Percentiles rank a stretch among this genome's conserved stretches.
phyloP scores from a whole-genome alignment of 2,888 invertebrate species.

The Cyaniris semiargus region DNA sequence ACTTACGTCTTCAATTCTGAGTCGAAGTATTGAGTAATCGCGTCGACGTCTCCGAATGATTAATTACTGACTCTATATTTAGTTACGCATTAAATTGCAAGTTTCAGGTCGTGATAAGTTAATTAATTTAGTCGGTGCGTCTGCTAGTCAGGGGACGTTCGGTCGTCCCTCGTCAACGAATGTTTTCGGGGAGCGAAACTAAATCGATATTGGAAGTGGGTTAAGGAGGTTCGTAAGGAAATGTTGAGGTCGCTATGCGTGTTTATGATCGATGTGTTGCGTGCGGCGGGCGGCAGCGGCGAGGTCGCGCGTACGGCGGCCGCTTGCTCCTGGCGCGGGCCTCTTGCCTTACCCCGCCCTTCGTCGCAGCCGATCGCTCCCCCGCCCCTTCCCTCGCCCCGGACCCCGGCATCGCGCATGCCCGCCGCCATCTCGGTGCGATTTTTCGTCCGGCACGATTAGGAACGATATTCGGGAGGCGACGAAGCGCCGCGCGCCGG shows the following conservation, averaged over 20 bases:
- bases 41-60: not conserved
- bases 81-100: slow-evolving; percentile 16
- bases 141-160: not conserved
- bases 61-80: not conserved
- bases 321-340: slow-evolving; percentile 50
- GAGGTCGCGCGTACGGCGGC: slow-evolving; percentile 31
- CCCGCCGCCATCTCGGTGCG: slow-evolving; percentile 58
- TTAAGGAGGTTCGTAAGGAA: slow-evolving; percentile 56
- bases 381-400: slow-evolving; percentile 63
- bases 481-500: slow-evolving; percentile 53
- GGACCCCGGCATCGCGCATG: slow-evolving; percentile 67
- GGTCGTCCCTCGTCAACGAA: not conserved
- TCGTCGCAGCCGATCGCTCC: slow-evolving; percentile 56
- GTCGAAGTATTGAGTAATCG: not conserved
- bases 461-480: slow-evolving; percentile 61
- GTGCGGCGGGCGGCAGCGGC: slow-evolving; percentile 49
- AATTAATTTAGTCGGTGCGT: not conserved
- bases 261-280: slow-evolving; percentile 69
- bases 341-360: slow-evolving; percentile 46
- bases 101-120: not conserved
- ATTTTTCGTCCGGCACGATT: slow-evolving; percentile 65
- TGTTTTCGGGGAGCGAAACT: slow-evolving; percentile 2
- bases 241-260: slow-evolving; percentile 55
- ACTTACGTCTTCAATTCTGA: not conserved
- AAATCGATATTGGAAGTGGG: slow-evolving; percentile 64